A percentile compares a stretch with the other conserved stretches of the same genome.
phyloP scores from a whole-genome alignment of 2,797 vertebrate species.

The Morus bassanus region DNA sequence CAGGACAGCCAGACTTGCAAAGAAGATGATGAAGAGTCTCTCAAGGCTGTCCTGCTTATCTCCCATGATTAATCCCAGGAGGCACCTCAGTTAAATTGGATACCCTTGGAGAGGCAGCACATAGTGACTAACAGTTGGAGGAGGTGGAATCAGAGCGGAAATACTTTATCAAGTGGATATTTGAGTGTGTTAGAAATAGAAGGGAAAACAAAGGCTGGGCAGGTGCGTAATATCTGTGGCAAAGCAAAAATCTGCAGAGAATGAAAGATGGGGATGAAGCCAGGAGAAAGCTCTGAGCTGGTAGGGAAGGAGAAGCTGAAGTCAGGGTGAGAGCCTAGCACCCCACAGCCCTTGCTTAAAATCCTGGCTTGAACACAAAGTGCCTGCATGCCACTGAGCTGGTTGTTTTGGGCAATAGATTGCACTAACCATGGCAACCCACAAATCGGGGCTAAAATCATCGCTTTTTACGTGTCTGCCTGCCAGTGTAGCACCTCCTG shows the following conservation, averaged over 20 bases:
- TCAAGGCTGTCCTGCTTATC: neutral
- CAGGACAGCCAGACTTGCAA: neutral
- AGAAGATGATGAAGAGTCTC: neutral
- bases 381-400: neutral
- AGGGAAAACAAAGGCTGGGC: slow-evolving; percentile 51
- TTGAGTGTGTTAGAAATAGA: neutral
- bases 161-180: neutral
- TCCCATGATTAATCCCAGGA: neutral
- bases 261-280: neutral
- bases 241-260: neutral
- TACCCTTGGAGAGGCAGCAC: neutral
- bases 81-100: neutral
- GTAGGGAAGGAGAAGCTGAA: neutral
- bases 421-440: neutral
- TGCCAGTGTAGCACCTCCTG: neutral
- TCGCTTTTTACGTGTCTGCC: neutral
- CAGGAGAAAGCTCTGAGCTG: neutral
- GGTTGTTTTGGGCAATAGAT: neutral
- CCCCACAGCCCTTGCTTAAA: neutral
- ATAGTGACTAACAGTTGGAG: neutral
- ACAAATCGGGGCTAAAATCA: neutral
- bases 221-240: slow-evolving; percentile 25
- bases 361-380: neutral
- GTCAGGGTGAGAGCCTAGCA: neutral
- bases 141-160: neutral